Evolutionary conservation across 2,113 vertebrate genomes (phyloP).

Genomic region (Rhinoderma darwinii): DNA sequence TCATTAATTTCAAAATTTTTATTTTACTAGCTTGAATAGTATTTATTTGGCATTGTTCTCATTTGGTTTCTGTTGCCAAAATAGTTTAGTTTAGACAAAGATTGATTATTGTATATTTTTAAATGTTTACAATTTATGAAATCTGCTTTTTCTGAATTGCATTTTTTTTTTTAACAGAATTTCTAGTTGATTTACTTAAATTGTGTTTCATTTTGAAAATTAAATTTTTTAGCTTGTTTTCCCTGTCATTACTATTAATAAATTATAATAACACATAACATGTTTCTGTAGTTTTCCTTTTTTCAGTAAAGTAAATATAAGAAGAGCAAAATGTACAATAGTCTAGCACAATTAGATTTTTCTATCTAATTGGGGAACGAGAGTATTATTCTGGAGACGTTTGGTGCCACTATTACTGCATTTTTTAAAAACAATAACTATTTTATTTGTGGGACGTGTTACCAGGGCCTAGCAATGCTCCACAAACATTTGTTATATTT

Average conservation of each 20-base stretch:
- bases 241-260: neutral
- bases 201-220: neutral
- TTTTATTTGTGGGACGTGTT: too few relatives aligned
- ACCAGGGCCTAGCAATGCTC: too few relatives aligned
- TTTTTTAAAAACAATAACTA: too few relatives aligned
- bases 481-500: too few relatives aligned
- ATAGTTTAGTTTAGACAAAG: neutral
- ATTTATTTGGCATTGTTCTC: neutral
- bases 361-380: too few relatives aligned
- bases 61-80: constrained; percentile 30
- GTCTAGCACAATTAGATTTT: neutral
- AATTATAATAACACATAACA: neutral
- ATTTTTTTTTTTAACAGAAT: neutral
- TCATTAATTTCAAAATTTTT: neutral
- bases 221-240: neutral
- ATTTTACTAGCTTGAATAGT: neutral
- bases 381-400: too few relatives aligned
- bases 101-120: neutral
- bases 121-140: neutral
- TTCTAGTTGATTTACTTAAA: neutral
- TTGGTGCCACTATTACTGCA: too few relatives aligned
- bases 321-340: neutral
- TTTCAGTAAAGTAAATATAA: neutral
- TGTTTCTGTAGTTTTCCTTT: neutral
- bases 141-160: neutral